phyloP scores from a whole-genome alignment of 2,113 vertebrate species.

The Sebastes schlegelii region DNA sequence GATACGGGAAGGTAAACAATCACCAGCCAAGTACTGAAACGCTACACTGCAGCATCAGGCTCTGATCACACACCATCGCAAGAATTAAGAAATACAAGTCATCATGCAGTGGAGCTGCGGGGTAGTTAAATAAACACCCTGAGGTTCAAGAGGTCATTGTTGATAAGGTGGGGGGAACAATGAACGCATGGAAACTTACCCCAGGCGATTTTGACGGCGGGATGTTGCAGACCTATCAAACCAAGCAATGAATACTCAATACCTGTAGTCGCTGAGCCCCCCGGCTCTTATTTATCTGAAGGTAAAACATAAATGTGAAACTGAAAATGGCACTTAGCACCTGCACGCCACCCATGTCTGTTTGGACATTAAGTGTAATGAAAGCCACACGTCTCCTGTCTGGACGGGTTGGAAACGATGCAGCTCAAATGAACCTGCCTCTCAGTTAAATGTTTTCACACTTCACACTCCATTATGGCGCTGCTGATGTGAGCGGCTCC shows the following conservation, averaged over 20 bases:
- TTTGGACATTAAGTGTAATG: constrained; percentile 82
- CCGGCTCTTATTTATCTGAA: constrained; percentile 70
- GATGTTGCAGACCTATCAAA: constrained; percentile 55
- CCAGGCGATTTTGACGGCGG: constrained; percentile 45
- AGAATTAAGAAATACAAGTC: constrained; percentile 50
- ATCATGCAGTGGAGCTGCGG: constrained; percentile 42
- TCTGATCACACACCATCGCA: constrained; percentile 34
- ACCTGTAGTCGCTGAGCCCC: constrained; percentile 40
- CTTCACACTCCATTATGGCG: constrained; percentile 83
- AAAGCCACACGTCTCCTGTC: constrained; percentile 80
- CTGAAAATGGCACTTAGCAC: constrained; percentile 66
- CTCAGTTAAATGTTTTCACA: constrained; percentile 81
- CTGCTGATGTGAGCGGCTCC: constrained; percentile 67
- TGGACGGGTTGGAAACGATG: constrained; percentile 77
- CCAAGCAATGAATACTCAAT: constrained; percentile 57
- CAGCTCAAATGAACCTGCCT: constrained; percentile 81
- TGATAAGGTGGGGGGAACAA: constrained; percentile 56
- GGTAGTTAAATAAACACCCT: constrained; percentile 46
- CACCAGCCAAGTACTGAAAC: constrained; percentile 46
- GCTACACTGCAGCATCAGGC: constrained; percentile 48
- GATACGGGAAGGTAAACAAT: constrained; percentile 55
- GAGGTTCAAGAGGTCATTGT: constrained; percentile 55
- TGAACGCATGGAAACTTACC: constrained; percentile 18
- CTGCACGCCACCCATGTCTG: constrained; percentile 60
- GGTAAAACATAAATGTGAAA: constrained; percentile 70